These are phyloP conservation scores for Aphelenchoides fujianensis DNA, from an alignment of 1,140 invertebrate species.

Conservation along the genomic window DNA sequence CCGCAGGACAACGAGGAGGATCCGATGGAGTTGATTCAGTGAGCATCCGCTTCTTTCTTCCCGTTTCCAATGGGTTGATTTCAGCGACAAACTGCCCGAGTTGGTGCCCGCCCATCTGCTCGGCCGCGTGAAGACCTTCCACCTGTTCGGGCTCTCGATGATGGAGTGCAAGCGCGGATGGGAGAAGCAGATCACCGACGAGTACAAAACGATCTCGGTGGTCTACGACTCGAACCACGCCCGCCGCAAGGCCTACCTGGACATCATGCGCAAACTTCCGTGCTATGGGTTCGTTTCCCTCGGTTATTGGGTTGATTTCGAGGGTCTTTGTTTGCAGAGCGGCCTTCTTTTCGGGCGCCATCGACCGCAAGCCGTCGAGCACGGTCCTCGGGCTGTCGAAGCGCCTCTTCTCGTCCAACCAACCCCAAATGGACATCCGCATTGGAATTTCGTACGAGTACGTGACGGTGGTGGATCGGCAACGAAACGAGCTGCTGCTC, in stretches of 20 bases:
- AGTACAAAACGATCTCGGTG: conserved; percentile 37
- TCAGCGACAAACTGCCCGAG: conserved; percentile 41
- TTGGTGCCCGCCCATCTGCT: conserved; percentile 34
- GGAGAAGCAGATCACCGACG: conserved; percentile 37
- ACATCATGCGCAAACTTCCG: conserved; percentile 31
- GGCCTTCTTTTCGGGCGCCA: conserved; percentile 42
- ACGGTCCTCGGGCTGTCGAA: conserved; percentile 5
- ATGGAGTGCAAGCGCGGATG: conserved; percentile 48
- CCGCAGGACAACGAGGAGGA: conserved; percentile 36
- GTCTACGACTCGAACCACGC: conserved; percentile 30
- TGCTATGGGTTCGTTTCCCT: conserved; percentile 34
- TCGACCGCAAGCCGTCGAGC: conserved; percentile 27
- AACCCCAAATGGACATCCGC: conserved; percentile 14
- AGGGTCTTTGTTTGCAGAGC: conserved; percentile 30
- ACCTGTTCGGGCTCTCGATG: conserved; percentile 39
- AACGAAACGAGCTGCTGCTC: conserved; percentile 32
- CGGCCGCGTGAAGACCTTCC: conserved; percentile 32
- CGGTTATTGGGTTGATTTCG: background rate
- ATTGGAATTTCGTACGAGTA: conserved; percentile 45
- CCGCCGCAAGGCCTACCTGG: conserved; percentile 30
- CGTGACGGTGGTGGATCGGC: conserved; percentile 39
- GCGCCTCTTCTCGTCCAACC: conserved; percentile 20
- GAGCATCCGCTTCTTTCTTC: conserved; percentile 3
- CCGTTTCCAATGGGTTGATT: conserved; percentile 1
- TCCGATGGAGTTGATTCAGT: conserved; percentile 45